Evolutionary conservation across 2,888 invertebrate genomes (phyloP).

Genomic region (Anoplius nigerrimus): DNA sequence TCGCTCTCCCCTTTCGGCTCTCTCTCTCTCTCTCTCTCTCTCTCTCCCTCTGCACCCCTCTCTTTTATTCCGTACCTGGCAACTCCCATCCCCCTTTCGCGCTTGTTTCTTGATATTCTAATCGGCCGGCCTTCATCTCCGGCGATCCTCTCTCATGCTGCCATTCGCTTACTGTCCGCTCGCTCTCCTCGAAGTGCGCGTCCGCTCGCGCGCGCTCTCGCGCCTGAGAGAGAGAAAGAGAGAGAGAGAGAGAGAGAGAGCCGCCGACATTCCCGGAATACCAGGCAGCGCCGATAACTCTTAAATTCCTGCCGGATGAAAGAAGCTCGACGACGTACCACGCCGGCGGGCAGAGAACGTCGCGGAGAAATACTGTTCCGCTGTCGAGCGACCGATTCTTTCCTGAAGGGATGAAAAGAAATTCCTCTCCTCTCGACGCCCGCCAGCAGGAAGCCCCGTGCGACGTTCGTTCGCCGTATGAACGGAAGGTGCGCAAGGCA

Average conservation of each 20-base stretch:
- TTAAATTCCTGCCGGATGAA: slow-evolving; percentile 52
- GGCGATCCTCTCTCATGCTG: slow-evolving; percentile 16
- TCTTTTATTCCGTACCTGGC: too few relatives aligned
- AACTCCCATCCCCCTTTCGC: slow-evolving; percentile 24
- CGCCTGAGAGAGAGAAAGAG: too few relatives aligned
- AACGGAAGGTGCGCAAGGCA: slow-evolving; percentile 11
- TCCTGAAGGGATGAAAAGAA: slow-evolving; percentile 36
- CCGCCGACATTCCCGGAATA: slow-evolving; percentile 44
- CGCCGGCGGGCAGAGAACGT: slow-evolving; percentile 37
- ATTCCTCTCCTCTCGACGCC: slow-evolving; percentile 28
- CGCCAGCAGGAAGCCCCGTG: not conserved
- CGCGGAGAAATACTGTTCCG: slow-evolving; percentile 46
- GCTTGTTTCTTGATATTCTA: slow-evolving; percentile 66
- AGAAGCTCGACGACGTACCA: slow-evolving; percentile 35
- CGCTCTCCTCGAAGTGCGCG: slow-evolving; percentile 5
- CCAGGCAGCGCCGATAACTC: slow-evolving; percentile 49
- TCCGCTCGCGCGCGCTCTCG: too few relatives aligned
- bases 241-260: too few relatives aligned
- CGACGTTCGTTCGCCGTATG: slow-evolving; percentile 28
- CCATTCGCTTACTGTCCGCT: slow-evolving; percentile 1
- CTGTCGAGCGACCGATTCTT: slow-evolving; percentile 29
- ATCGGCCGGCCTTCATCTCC: slow-evolving; percentile 54
- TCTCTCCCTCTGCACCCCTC: not conserved
- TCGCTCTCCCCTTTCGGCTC: not conserved
- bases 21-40: not conserved